These are phyloP conservation scores for Lepas anatifera DNA, from an alignment of 2,888 invertebrate species.

Conservation along the genomic window DNA sequence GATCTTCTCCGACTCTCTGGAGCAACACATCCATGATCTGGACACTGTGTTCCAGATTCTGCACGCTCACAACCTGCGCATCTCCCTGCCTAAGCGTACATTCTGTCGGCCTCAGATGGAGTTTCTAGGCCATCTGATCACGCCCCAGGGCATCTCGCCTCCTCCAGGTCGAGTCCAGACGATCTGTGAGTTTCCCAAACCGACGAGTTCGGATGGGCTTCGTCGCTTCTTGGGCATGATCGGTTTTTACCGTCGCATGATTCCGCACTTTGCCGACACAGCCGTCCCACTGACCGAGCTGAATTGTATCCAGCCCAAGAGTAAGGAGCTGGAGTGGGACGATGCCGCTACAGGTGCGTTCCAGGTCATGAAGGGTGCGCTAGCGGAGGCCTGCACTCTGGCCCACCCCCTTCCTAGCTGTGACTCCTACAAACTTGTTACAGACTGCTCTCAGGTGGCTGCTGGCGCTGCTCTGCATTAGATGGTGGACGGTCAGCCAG, in stretches of 20 bases:
- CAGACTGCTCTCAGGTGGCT: neutral
- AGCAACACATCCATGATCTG: slow-evolving; percentile 9
- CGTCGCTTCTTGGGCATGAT: slow-evolving; percentile 14
- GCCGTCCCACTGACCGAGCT: slow-evolving; percentile 13
- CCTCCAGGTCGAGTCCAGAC: neutral
- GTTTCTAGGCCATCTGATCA: slow-evolving; percentile 1
- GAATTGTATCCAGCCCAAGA: neutral
- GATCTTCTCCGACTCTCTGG: neutral
- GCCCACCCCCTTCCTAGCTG: neutral
- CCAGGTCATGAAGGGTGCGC: neutral
- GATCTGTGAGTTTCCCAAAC: slow-evolving; percentile 3
- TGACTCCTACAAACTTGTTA: slow-evolving; percentile 11
- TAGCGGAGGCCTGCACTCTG: neutral
- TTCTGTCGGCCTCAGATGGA: neutral
- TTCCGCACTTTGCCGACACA: slow-evolving; percentile 12
- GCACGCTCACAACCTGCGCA: slow-evolving; percentile 1
- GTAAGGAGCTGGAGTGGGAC: neutral
- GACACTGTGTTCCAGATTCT: neutral
- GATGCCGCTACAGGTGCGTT: neutral
- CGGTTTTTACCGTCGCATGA: neutral
- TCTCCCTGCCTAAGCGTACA: slow-evolving; percentile 12
- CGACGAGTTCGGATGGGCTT: neutral
- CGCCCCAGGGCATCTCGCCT: neutral
- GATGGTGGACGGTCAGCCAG: slow-evolving; percentile 10
- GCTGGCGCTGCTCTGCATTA: slow-evolving; percentile 12